Evolutionary conservation across 1,140 invertebrate species (phyloP).

Genomic region (Mycetomoellerius zeteki): DNA sequence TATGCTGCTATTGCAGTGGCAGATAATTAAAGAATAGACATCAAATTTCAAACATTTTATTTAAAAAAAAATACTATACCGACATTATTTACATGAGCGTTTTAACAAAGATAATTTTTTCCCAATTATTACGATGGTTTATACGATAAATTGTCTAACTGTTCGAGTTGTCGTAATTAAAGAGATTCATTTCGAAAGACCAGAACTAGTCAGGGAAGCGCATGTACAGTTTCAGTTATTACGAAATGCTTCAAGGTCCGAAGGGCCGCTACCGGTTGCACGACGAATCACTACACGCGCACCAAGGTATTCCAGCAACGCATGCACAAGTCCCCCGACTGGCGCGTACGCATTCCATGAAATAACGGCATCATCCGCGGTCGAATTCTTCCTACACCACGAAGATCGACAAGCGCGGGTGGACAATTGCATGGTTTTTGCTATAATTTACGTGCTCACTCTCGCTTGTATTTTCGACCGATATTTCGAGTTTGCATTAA

Average conservation of each 20-base stretch:
- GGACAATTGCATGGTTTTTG: not conserved
- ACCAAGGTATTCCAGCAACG: slow-evolving; percentile 62
- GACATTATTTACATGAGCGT: not conserved
- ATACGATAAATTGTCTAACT: slow-evolving; percentile 24
- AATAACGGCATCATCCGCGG: slow-evolving; percentile 64
- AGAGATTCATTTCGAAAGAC: slow-evolving; percentile 9
- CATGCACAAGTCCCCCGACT: slow-evolving; percentile 56
- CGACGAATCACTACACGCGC: slow-evolving; percentile 43
- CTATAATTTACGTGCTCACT: not conserved
- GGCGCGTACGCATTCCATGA: slow-evolving; percentile 64
- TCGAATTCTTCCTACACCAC: slow-evolving; percentile 55
- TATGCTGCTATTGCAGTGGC: not conserved
- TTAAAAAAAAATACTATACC: not conserved
- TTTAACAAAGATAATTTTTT: not conserved
- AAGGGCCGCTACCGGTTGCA: slow-evolving; percentile 54
- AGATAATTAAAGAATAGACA: not conserved
- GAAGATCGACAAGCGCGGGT: slow-evolving; percentile 53
- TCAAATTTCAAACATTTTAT: not conserved
- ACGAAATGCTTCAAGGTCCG: slow-evolving; percentile 61
- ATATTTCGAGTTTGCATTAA: not conserved
- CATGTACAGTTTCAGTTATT: slow-evolving; percentile 52
- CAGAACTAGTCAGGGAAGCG: slow-evolving; percentile 19
- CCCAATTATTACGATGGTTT: not conserved
- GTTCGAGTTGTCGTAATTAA: slow-evolving; percentile 24
- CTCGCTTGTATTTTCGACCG: not conserved